A percentile compares a stretch with the other conserved stretches of the same genome.
These are phyloP conservation scores for Hipparchia semele DNA, from an alignment of 2,888 invertebrate genomes.

Conservation along the genomic window DNA sequence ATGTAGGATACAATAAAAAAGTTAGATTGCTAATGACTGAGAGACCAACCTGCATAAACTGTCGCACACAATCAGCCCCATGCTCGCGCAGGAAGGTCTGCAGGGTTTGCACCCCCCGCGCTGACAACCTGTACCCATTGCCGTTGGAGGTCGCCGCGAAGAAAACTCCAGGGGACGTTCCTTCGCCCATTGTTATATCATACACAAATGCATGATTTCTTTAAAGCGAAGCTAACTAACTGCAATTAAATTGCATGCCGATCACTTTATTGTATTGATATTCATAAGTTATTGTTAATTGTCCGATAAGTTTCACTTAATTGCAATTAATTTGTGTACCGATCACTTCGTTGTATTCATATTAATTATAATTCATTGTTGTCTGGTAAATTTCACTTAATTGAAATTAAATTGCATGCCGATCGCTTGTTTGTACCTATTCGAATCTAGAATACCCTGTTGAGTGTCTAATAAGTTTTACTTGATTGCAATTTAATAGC, in stretches of 20 bases:
- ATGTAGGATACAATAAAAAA: too few relatives aligned
- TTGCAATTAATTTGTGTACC: background rate
- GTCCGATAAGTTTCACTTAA: background rate
- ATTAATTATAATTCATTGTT: background rate
- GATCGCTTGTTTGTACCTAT: too few relatives aligned
- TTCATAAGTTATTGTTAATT: background rate
- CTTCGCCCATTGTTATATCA: constrained; percentile 58
- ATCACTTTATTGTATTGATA: background rate
- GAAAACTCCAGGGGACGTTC: constrained; percentile 61
- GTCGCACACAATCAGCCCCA: constrained; percentile 85
- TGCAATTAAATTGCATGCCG: background rate
- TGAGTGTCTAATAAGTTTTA: too few relatives aligned
- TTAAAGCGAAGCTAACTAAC: background rate
- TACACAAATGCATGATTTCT: constrained; percentile 1
- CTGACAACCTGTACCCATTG: constrained; percentile 83
- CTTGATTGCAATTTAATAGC: too few relatives aligned
- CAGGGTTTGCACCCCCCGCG: constrained; percentile 84
- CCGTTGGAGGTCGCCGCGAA: constrained; percentile 73
- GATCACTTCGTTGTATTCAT: background rate
- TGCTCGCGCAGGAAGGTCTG: constrained; percentile 85
- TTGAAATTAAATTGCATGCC: background rate
- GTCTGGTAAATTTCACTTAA: background rate
- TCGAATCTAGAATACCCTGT: too few relatives aligned
- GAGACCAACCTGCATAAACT: constrained; percentile 84
- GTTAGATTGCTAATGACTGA: background rate